phyloP scores from a whole-genome alignment of 2,888 invertebrate species.

The Microdon myrmicae region DNA sequence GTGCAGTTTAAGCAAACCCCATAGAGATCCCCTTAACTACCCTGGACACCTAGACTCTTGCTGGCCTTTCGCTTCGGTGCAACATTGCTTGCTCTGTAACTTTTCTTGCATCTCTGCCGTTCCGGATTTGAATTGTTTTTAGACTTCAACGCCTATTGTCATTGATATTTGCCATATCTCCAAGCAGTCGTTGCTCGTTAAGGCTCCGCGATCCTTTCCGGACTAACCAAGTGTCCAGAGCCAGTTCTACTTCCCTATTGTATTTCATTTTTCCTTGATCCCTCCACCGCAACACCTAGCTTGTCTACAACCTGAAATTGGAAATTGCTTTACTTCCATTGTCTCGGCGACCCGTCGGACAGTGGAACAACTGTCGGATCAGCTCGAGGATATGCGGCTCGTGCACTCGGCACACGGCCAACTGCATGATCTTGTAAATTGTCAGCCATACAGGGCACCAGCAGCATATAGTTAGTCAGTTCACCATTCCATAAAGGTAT shows the following conservation, averaged over 20 bases:
- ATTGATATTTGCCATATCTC: slow-evolving; percentile 24
- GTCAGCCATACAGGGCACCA: slow-evolving; percentile 36
- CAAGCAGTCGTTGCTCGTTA: slow-evolving; percentile 30
- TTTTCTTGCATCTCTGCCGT: slow-evolving; percentile 21
- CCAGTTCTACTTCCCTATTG: slow-evolving; percentile 12
- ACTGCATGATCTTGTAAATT: slow-evolving; percentile 53
- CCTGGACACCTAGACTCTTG: no score
- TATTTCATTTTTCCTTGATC: slow-evolving; percentile 3
- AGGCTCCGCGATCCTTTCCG: no score
- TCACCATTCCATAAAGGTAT: slow-evolving; percentile 35
- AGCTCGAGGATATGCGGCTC: slow-evolving; percentile 44
- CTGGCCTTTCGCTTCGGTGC: slow-evolving; percentile 52
- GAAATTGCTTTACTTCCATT: slow-evolving; percentile 48
- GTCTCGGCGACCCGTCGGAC: slow-evolving; percentile 25
- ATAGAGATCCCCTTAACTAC: no score
- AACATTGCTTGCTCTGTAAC: slow-evolving; percentile 50
- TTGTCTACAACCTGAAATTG: slow-evolving; percentile 40
- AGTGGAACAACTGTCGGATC: slow-evolving; percentile 25
- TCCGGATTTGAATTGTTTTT: slow-evolving; percentile 35
- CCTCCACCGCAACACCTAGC: no score
- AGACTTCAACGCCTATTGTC: slow-evolving; percentile 42
- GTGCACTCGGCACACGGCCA: slow-evolving; percentile 52
- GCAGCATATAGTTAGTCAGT: slow-evolving; percentile 40
- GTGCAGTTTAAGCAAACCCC: no score
- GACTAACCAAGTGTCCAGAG: slow-evolving; percentile 31